Evolutionary conservation across 2,797 vertebrate species (phyloP), one percentile per base, ranked within the genome.

Genomic region (Micropoecilia bifurca): DNA sequence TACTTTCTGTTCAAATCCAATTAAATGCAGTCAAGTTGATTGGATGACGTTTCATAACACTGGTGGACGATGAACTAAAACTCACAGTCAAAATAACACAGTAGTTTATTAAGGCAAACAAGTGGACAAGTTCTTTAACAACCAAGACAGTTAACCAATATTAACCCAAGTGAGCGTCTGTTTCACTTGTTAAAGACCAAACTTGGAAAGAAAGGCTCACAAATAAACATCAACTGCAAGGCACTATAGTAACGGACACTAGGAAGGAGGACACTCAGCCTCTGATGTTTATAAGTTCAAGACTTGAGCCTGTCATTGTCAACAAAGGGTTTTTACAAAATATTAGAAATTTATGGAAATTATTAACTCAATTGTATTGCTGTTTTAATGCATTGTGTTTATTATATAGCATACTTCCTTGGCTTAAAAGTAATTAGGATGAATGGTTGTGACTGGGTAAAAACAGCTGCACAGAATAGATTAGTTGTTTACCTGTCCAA

Each of bases 221-320:
- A 73, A 73, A 36, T 12, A 50, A 72, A 50, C 45, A 71, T 25
- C n/a, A 48, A 72, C 71, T 71, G 13, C n/a, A 71, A 71, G 43
- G n/a, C 13, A 20, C 39, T 71, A 25, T 25, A 71, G 69, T 59
- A 59, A 59, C 0, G 28, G 28, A 20, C 33, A 66, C 28, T 71
- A 2, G 14, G 45, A 43, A 18, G 4, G 1, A 71, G 2, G 5
- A 36, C 20, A 36, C 10, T 10, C 33, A 12, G 2, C 39, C 33
- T 25, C 18, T 59, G 28, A 28, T 59, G 12, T 59, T 28, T n/a
- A 28, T 28, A 14, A 4, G n/a, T 59, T 59, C 4, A 59, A 55
- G 53, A 55, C 53, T 55, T 55, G 10, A 33, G 28, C 28, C 1
- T 59, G 57, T 59, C 13, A 59, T 59, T 14, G 57, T 7, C n/a